Evolutionary conservation across 2,113 vertebrate genomes (phyloP).

Genomic region (Polypterus senegalus): DNA sequence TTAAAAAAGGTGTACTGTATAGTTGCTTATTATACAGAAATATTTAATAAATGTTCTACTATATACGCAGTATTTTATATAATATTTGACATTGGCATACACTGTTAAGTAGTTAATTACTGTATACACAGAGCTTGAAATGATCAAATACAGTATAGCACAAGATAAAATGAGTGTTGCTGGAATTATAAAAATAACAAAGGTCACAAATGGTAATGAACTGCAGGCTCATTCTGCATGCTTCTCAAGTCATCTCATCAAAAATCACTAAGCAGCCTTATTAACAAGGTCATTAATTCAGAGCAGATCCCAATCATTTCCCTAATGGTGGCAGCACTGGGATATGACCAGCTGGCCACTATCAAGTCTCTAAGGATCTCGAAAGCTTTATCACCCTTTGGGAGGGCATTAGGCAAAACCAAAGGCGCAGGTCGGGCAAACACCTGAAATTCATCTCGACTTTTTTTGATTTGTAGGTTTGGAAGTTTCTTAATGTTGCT

Average conservation of each 20-base stretch:
- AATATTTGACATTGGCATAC: too few species aligned
- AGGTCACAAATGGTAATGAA: too few species aligned
- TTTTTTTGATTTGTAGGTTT: conserved; percentile 20
- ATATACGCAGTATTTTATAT: too few species aligned
- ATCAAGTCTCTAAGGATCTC: conserved; percentile 18
- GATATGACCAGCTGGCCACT: conserved; percentile 28
- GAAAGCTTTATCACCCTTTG: conserved; percentile 19
- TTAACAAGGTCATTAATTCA: conserved; percentile 25
- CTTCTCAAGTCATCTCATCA: conserved; percentile 14
- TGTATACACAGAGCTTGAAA: too few species aligned
- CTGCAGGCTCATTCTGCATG: too few species aligned
- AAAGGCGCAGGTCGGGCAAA: conserved; percentile 23
- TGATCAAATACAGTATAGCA: too few species aligned
- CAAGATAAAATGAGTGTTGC: too few species aligned
- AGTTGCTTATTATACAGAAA: too few species aligned
- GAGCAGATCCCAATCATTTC: conserved; percentile 9
- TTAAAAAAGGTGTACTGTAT: too few species aligned
- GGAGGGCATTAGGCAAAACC: conserved; percentile 21
- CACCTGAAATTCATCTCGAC: conserved; percentile 18
- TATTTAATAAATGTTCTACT: too few species aligned
- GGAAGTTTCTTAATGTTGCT: conserved; percentile 20
- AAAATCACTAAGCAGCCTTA: conserved; percentile 26
- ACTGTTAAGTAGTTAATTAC: too few species aligned
- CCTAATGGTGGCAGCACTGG: conserved; percentile 24
- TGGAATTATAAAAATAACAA: too few species aligned